Conservation (phyloP, 2,888 invertebrate genomes). For the Loripinus fragilis region DNA sequence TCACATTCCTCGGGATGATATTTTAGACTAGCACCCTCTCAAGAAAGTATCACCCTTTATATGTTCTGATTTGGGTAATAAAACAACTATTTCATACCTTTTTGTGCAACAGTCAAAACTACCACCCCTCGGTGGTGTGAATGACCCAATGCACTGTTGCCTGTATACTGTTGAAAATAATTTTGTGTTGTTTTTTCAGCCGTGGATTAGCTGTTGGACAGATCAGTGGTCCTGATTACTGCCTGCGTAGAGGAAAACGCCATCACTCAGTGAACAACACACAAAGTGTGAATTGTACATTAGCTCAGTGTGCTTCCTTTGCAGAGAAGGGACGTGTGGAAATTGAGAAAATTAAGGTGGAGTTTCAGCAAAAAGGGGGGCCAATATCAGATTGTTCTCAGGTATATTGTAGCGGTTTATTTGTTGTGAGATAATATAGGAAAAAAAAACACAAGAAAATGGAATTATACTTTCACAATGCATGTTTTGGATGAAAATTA, state of each 20-base stretch:
- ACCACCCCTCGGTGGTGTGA: too few relatives aligned
- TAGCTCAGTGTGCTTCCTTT: constrained; percentile 56
- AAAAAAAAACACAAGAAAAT: not conserved
- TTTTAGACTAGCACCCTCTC: too few relatives aligned
- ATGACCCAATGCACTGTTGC: too few relatives aligned
- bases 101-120: too few relatives aligned
- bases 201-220: constrained; percentile 76
- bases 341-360: constrained; percentile 72
- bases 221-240: constrained; percentile 79
- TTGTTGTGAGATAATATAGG: not conserved
- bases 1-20: too few relatives aligned
- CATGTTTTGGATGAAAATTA: too few relatives aligned
- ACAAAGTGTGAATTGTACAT: constrained; percentile 57
- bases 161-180: too few relatives aligned
- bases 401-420: constrained; percentile 46
- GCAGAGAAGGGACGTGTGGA: constrained; percentile 64
- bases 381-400: constrained; percentile 67
- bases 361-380: constrained; percentile 68
- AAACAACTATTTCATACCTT: too few relatives aligned
- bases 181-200: constrained; percentile 53
- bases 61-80: too few relatives aligned
- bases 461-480: too few relatives aligned
- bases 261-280: constrained; percentile 61
- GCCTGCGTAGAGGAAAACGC: constrained; percentile 68
- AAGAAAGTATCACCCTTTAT: too few relatives aligned